Conservation (phyloP, 2,797 vertebrate species). For the Sebastiscus tertius region DNA sequence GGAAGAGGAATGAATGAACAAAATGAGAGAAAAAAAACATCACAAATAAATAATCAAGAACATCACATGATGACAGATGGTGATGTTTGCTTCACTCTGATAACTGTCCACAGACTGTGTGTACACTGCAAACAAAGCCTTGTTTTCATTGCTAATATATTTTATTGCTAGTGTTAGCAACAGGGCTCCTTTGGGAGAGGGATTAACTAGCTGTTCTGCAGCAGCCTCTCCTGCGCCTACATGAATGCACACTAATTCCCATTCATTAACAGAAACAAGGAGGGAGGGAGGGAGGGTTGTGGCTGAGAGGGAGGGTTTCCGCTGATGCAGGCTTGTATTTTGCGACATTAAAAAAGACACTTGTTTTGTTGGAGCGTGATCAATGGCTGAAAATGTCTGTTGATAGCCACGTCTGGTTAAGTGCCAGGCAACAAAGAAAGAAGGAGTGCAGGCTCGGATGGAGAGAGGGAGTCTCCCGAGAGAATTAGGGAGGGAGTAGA, state of each 20-base stretch:
- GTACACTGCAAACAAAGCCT: slow-evolving; percentile 21
- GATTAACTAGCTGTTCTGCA: slow-evolving; percentile 51
- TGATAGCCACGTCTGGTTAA: slow-evolving; percentile 49
- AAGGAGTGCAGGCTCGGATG: not conserved
- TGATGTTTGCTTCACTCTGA: not conserved
- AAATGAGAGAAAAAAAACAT: not conserved
- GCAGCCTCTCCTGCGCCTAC: slow-evolving; percentile 31
- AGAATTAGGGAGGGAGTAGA: slow-evolving; percentile 25
- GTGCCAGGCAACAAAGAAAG: slow-evolving; percentile 32
- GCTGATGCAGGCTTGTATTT: slow-evolving; percentile 42
- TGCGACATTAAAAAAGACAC: slow-evolving; percentile 42
- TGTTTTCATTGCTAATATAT: slow-evolving; percentile 26
- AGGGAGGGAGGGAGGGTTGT: not conserved
- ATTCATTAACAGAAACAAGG: slow-evolving; percentile 60
- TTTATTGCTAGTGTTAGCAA: slow-evolving; percentile 28
- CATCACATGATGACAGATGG: not conserved
- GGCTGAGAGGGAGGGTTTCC: slow-evolving; percentile 26
- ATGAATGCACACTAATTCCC: slow-evolving; percentile 52
- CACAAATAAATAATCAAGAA: not conserved
- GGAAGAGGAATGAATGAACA: not conserved
- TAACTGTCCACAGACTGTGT: not conserved
- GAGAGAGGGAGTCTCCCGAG: slow-evolving; percentile 2
- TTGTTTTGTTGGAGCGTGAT: slow-evolving; percentile 47
- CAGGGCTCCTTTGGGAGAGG: slow-evolving; percentile 33
- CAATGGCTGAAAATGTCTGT: slow-evolving; percentile 52